phyloP scores from a whole-genome alignment of 2,888 invertebrate species.

The Embidobia sp. region DNA sequence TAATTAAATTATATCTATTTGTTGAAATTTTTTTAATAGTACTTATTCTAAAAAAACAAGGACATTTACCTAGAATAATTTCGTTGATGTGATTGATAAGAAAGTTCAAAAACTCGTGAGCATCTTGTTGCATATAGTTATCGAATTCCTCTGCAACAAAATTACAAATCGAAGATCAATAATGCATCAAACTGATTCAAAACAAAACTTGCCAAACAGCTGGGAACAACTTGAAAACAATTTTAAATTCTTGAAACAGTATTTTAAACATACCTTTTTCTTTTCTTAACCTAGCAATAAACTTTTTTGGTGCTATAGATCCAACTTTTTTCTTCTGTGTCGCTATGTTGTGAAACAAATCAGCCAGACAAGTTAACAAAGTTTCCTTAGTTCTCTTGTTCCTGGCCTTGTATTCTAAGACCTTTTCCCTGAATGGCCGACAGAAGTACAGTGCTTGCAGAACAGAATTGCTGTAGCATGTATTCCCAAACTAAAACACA shows the following conservation, averaged over 20 bases:
- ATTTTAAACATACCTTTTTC: conserved; percentile 94
- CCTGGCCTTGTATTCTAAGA: conserved; percentile 98
- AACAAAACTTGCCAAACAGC: no score
- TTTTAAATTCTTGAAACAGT: no score
- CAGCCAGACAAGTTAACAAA: conserved; percentile 97
- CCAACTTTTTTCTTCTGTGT: conserved; percentile 99
- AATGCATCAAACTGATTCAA: no score
- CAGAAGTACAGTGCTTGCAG: conserved; percentile 99
- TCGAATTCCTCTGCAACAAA: conserved; percentile 94
- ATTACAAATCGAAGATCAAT: conserved; percentile 1
- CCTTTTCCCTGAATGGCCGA: conserved; percentile 99
- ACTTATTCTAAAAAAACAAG: no score
- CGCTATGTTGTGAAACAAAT: conserved; percentile 99
- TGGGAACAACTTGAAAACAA: no score
- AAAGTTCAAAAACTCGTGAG: conserved; percentile 99
- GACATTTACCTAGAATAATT: conserved; percentile 94
- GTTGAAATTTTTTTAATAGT: no score
- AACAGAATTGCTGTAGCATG: conserved; percentile 99
- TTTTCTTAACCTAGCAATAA: conserved; percentile 98
- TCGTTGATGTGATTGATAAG: conserved; percentile 99
- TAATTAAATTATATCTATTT: no score
- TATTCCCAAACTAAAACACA: conserved; percentile 95
- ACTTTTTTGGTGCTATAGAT: conserved; percentile 99
- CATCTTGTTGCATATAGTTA: conserved; percentile 99
- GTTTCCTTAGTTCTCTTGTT: conserved; percentile 98